These are phyloP conservation scores for Oryzias woworae DNA, from an alignment of 2,113 vertebrate species.

Conservation along the genomic window DNA sequence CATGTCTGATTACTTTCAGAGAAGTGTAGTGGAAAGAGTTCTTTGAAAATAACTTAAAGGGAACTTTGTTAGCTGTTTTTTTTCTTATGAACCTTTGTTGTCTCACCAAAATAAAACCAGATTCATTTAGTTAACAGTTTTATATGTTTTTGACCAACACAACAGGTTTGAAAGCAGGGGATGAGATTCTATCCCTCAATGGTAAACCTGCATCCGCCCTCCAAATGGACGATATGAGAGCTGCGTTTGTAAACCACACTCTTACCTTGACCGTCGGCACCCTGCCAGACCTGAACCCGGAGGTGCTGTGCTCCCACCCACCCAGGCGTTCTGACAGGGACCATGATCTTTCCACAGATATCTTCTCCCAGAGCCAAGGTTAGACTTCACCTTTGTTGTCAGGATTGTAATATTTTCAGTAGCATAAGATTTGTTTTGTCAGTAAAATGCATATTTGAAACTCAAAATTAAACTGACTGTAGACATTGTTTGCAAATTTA, in stretches of 20 bases:
- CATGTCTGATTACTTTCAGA: slow-evolving; percentile 22
- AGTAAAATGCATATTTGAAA: neutral
- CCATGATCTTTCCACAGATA: slow-evolving; percentile 71
- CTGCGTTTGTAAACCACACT: slow-evolving; percentile 79
- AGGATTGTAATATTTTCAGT: too few relatives aligned
- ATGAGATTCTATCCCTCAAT: slow-evolving; percentile 90
- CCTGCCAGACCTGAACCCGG: slow-evolving; percentile 73
- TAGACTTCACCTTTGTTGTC: slow-evolving; percentile 9
- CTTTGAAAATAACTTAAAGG: neutral
- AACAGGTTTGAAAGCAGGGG: slow-evolving; percentile 85
- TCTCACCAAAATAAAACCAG: neutral
- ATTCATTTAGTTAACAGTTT: neutral
- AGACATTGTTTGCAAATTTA: neutral
- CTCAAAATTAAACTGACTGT: neutral
- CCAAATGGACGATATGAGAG: slow-evolving; percentile 82
- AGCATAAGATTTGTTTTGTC: neutral
- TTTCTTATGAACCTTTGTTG: too few relatives aligned
- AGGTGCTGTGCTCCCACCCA: slow-evolving; percentile 68
- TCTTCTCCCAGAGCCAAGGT: slow-evolving; percentile 86
- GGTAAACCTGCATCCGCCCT: slow-evolving; percentile 80
- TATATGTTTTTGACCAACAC: neutral
- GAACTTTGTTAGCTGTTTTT: too few relatives aligned
- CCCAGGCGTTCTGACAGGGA: slow-evolving; percentile 80
- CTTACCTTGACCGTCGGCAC: slow-evolving; percentile 84
- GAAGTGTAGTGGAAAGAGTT: neutral